A percentile compares a stretch with the other conserved stretches of the same genome.
These are phyloP conservation scores for Rhinophrynus dorsalis DNA, from an alignment of 2,797 vertebrate genomes.

Conservation along the genomic window DNA sequence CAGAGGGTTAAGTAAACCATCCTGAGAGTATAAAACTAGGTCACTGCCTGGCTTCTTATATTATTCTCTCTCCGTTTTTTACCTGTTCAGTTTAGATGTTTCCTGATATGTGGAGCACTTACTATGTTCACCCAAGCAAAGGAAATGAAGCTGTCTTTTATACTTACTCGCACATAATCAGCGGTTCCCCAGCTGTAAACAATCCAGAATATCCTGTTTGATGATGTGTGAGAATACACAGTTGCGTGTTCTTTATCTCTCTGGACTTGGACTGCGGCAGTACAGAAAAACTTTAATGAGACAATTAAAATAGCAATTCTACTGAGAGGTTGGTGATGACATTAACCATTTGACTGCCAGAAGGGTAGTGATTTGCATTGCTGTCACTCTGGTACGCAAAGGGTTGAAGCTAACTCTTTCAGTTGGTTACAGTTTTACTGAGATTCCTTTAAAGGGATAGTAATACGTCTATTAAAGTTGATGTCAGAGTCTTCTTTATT, in stretches of 20 bases:
- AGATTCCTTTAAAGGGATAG: too few species aligned
- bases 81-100: constrained; percentile 18
- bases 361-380: too few species aligned
- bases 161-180: constrained; percentile 29
- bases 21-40: neutral
- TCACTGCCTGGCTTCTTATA: neutral
- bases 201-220: neutral
- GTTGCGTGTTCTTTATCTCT: neutral
- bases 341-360: too few species aligned
- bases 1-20: too few species aligned
- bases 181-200: constrained; percentile 11
- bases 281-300: neutral
- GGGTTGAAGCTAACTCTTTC: too few species aligned
- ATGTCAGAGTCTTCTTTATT: too few species aligned
- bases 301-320: neutral
- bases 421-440: too few species aligned
- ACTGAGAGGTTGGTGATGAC: too few species aligned
- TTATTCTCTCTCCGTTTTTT: neutral
- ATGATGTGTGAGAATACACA: constrained; percentile 36
- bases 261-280: neutral
- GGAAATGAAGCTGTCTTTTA: constrained; percentile 12
- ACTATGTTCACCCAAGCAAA: neutral
- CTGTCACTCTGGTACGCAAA: too few species aligned
- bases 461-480: too few species aligned
- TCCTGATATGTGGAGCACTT: constrained; percentile 11